Percentiles rank a stretch among this genome's conserved stretches.
phyloP scores from a whole-genome alignment of 2,888 invertebrate species.

The Aradus depressus region DNA sequence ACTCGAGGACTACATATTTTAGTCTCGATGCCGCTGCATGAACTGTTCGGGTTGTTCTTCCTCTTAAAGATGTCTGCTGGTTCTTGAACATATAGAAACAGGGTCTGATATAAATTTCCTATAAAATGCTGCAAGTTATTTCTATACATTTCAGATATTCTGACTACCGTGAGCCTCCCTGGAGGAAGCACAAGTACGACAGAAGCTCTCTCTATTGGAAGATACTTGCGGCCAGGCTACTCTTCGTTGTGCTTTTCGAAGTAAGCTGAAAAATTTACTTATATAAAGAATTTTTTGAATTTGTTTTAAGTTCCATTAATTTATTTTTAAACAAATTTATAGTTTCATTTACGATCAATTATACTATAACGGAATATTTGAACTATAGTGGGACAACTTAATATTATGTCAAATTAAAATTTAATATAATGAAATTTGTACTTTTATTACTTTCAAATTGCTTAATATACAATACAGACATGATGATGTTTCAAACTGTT shows the following conservation, averaged over 20 bases:
- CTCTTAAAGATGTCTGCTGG: neutral
- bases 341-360: neutral
- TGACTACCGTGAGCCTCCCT: constrained; percentile 68
- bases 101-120: neutral
- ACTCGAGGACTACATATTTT: too few relatives aligned
- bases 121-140: neutral
- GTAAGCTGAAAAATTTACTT: constrained; percentile 40
- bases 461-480: too few relatives aligned
- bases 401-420: too few relatives aligned
- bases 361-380: too few relatives aligned
- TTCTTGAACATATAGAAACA: neutral
- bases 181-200: constrained; percentile 46
- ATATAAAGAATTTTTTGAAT: neutral
- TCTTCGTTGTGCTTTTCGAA: constrained; percentile 89
- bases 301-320: neutral
- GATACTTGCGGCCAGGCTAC: constrained; percentile 75
- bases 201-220: constrained; percentile 77
- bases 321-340: neutral
- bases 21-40: too few relatives aligned
- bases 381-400: too few relatives aligned
- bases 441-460: too few relatives aligned
- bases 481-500: too few relatives aligned
- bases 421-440: too few relatives aligned
- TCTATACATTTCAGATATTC: constrained; percentile 53
- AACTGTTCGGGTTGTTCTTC: too few relatives aligned